These are phyloP conservation scores for Leptinotarsa haldemani DNA, from an alignment of 2,888 invertebrate species.

Conservation along the genomic window DNA sequence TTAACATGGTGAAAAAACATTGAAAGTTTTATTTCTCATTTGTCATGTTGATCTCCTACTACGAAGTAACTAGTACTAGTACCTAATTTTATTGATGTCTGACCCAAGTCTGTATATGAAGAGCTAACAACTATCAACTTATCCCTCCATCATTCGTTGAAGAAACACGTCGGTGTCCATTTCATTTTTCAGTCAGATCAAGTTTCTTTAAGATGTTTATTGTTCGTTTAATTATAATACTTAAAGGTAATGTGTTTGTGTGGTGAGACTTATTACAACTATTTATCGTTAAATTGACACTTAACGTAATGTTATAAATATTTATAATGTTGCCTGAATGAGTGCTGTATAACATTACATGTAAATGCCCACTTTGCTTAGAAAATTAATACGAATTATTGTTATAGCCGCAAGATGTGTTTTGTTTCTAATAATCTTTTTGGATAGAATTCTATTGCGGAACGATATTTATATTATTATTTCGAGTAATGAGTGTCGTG, in stretches of 20 bases:
- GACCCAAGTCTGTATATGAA: not conserved
- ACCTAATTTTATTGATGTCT: too few species aligned
- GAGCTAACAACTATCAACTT: not conserved
- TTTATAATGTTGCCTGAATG: constrained; percentile 33
- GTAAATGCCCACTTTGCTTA: constrained; percentile 33
- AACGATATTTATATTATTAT: constrained; percentile 14
- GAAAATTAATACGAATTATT: constrained; percentile 37
- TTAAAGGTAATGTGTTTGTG: constrained; percentile 42
- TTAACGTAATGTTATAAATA: constrained; percentile 41
- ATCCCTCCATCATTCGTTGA: not conserved
- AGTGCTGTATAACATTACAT: constrained; percentile 35
- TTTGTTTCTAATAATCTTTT: constrained; percentile 14
- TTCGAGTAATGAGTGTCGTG: constrained; percentile 7
- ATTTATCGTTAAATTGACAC: constrained; percentile 43
- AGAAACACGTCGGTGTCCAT: not conserved
- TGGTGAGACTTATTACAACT: constrained; percentile 43
- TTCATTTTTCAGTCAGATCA: constrained; percentile 18
- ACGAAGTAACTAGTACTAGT: too few species aligned
- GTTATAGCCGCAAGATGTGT: constrained; percentile 7
- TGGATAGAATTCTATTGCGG: constrained; percentile 14
- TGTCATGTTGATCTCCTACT: too few species aligned
- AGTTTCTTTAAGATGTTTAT: constrained; percentile 25
- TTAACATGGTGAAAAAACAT: too few species aligned
- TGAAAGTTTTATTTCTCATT: too few species aligned
- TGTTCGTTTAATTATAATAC: constrained; percentile 33